phyloP scores from a whole-genome alignment of 2,113 vertebrate genomes.

The Rhineura floridana region DNA sequence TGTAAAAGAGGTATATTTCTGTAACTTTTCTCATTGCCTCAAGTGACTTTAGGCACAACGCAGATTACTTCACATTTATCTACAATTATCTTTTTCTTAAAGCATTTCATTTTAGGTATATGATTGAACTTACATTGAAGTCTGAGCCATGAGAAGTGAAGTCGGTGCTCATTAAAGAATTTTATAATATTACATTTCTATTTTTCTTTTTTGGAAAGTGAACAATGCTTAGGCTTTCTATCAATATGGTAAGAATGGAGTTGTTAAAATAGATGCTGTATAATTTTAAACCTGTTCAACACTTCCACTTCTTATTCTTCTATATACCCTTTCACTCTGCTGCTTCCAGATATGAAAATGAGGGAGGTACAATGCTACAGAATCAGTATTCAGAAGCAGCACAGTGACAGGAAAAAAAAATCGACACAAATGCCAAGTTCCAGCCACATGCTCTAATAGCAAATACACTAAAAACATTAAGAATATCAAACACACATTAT shows the following conservation, averaged over 20 bases:
- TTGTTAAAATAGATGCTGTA: neutral
- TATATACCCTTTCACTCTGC: neutral
- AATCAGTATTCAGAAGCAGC: conserved; percentile 10
- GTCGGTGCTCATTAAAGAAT: neutral
- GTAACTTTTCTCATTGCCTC: neutral
- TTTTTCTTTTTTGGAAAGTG: neutral
- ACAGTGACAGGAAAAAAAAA: neutral
- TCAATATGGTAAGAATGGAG: neutral
- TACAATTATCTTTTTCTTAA: neutral
- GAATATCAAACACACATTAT: neutral
- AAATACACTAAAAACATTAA: neutral
- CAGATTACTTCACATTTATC: neutral
- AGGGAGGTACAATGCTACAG: neutral
- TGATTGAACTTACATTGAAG: neutral
- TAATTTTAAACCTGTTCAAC: conserved; percentile 14
- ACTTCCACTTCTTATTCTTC: neutral
- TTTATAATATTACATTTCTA: neutral
- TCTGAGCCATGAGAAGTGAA: neutral
- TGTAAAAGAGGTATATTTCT: neutral
- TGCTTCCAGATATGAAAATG: conserved; percentile 16
- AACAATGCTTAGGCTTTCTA: neutral
- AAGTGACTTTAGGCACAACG: neutral
- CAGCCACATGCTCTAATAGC: neutral
- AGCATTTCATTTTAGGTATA: neutral
- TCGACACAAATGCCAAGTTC: neutral